Evolutionary conservation across 2,797 vertebrate genomes (phyloP), one percentile per base, ranked within the genome.

Genomic region (Phyllotis vaccarum): DNA sequence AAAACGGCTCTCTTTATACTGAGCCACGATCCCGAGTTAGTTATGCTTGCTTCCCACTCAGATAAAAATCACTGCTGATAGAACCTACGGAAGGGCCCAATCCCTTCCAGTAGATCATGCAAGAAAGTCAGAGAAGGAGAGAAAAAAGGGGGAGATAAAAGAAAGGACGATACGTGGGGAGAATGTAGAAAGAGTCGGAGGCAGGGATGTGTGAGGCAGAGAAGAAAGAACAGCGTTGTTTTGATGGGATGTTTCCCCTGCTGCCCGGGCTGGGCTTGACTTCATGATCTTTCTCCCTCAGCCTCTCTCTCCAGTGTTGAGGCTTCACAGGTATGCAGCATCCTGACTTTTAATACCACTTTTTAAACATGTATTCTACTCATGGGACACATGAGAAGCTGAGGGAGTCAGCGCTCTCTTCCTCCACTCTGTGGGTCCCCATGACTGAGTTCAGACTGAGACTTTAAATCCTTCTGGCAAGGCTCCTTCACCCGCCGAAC

Each of bases 161-260:
- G 58, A 10, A 17, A 10, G 17, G 24, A 68, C 0, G 19, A 1
- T 4, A 0, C 7, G 14, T 9, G 3, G n/a, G 12, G 34, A 11
- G 14, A 37, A 43, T 37, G 40, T 4, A 31, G 31, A 64, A 37
- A 40, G 64, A 52, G 49, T 3, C 27, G 22, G 64, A 52, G 22
- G 46, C 19, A 66, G 13, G 9, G 9, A 52, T 27, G 10, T n/a
- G 19, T 17, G 43, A n/a, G 62, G 43, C 21, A 0, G 60, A 0
- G 60, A n/a, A 85, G 0, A 16, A 43, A 24, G 40, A 31, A 14
- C 16, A 17, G 4, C 34, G 54, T 16, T 49, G 12, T n/a, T 85
- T 3, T 43, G 16, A 52, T 40, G 68, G 2, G 7, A 11, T 3
- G 19, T 22, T 54, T 58, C 86, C 54, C 46, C 17, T 60, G 64